Base-by-base conservation (phyloP, 2,113 vertebrate genomes). In the Atrichornis clamosus region DNA sequence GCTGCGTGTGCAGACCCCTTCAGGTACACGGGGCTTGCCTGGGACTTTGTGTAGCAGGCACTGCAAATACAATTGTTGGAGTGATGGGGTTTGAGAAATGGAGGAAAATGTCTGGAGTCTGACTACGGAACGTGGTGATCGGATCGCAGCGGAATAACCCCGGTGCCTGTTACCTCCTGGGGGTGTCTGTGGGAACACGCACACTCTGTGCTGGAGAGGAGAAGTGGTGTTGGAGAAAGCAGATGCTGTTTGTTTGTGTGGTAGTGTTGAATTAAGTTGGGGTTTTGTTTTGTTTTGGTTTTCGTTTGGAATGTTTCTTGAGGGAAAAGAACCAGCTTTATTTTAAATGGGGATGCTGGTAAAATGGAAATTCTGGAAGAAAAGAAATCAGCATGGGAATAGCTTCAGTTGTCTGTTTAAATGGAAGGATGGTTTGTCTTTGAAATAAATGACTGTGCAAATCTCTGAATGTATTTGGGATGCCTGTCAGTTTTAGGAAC, bases 121-220 rank as follows among this genome's bases (percentile, higher is more conserved):
- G 83, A 16, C 17, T 13, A 27, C 1, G 2, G 82, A 62, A 24
- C 0, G 0, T 10, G 53, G 55, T 7, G 82, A 23, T 79, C 0
- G 1, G 52, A 16, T 52, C 60, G 77, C 62, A 49, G 39, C 0
- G 0, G 58, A 37, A 28, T 60, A 70, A 52, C 69, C 60, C 77
- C 0, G 1, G 74, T n/a, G 58, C 10, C 77, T 75, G 63, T 50
- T 55, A 59, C 55, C 58, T 91, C 44, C 70, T 76, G 69, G 35
- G n/a, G 13, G 27, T 76, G 47, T 60, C 94, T 64, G 37, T 14
- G 76, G 55, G 78, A 79, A 23, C 56, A 11, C 1, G 15, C 33
- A 64, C 52, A 21, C 0, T 0, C 87, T 68, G 39, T 46, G 62
- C 81, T 91, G 82, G 77, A 49, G 46, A 22, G 75, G 19, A 94